phyloP scores from a whole-genome alignment of 35 echinoderm and acorn worm species.

The Ophioderma brevispina region DNA sequence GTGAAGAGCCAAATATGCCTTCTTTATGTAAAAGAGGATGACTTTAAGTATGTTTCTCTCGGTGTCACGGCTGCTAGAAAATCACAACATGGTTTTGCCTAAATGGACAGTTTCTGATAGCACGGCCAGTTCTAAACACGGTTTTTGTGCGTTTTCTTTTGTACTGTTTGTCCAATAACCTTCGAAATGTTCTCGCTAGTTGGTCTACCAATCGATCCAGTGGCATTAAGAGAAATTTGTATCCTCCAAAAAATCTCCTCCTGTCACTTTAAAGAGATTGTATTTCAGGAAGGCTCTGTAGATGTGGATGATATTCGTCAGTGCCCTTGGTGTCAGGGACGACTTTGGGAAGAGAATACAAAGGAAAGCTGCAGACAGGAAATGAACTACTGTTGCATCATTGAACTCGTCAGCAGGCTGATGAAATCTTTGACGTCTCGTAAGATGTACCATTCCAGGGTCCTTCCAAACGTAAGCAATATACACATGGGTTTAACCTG shows the following conservation, averaged over 20 bases:
- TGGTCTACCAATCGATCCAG: not conserved
- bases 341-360: slow-evolving; percentile 88
- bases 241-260: too few species aligned
- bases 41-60: too few species aligned
- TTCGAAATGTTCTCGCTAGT: too few species aligned
- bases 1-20: too few species aligned
- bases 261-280: too few species aligned
- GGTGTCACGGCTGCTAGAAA: too few species aligned
- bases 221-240: too few species aligned
- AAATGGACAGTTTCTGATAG: not conserved
- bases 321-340: slow-evolving; percentile 69
- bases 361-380: slow-evolving; percentile 91
- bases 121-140: not conserved
- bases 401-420: slow-evolving; percentile 93
- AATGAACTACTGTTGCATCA: slow-evolving; percentile 82
- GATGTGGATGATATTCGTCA: too few species aligned
- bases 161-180: too few species aligned
- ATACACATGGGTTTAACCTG: not conserved
- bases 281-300: too few species aligned
- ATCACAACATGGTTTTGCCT: too few species aligned
- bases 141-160: not conserved
- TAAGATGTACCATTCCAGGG: slow-evolving; percentile 94
- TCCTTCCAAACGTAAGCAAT: slow-evolving; percentile 92
- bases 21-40: too few species aligned
- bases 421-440: slow-evolving; percentile 88